Evolutionary conservation across 2,888 invertebrate genomes (phyloP).

Genomic region (Drosophila rellima): DNA sequence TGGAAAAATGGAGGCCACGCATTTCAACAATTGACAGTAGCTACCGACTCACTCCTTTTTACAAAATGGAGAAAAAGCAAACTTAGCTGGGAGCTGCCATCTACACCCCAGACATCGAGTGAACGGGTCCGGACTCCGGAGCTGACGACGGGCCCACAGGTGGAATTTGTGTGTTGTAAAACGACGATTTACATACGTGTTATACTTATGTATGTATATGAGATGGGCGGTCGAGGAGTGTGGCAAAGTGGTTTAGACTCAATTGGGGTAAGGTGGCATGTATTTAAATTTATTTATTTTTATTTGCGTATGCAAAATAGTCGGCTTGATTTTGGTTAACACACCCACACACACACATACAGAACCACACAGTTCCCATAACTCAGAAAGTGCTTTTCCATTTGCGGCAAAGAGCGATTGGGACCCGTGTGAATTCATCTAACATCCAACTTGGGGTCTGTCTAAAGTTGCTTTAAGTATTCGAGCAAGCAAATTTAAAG

Average conservation of each 20-base stretch:
- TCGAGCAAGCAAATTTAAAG: neutral
- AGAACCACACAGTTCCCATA: constrained; percentile 8
- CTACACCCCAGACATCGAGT: constrained; percentile 47
- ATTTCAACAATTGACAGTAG: constrained; percentile 49
- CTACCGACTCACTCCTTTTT: neutral
- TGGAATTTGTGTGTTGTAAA: constrained; percentile 77
- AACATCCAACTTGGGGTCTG: constrained; percentile 6
- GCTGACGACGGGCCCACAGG: constrained; percentile 57
- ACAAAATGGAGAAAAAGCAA: constrained; percentile 49
- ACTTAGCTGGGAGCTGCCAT: constrained; percentile 65
- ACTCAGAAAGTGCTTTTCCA: constrained; percentile 56
- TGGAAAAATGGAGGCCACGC: constrained; percentile 20
- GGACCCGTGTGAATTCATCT: constrained; percentile 1
- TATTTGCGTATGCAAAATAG: constrained; percentile 78
- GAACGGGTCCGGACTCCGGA: neutral
- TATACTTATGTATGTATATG: constrained; percentile 26
- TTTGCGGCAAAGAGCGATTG: constrained; percentile 32
- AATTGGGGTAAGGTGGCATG: constrained; percentile 25
- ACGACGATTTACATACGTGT: constrained; percentile 77
- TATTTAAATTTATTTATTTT: constrained; percentile 80
- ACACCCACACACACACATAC: constrained; percentile 24
- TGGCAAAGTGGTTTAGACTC: neutral
- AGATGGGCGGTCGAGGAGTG: constrained; percentile 10
- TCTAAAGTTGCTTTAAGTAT: constrained; percentile 10
- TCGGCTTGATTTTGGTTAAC: constrained; percentile 72